A percentile compares a stretch with the other conserved stretches of the same genome.
phyloP scores from a whole-genome alignment of 2,113 vertebrate genomes.

The Megalops atlanticus region DNA sequence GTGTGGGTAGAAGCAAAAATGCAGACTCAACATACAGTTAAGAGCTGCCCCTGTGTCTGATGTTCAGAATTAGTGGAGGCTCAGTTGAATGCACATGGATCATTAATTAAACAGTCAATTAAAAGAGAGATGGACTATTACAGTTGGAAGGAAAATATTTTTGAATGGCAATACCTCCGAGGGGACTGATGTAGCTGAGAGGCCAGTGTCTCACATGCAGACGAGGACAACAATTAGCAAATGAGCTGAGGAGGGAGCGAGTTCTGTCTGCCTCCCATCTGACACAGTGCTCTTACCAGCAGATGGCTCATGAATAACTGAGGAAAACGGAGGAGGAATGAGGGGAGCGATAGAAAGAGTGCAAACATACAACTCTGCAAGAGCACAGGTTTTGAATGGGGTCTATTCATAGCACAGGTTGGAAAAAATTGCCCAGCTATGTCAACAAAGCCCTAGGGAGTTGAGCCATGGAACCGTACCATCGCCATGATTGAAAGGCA shows the following conservation, averaged over 20 bases:
- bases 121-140: background rate
- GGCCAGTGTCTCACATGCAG: slow-evolving; percentile 36
- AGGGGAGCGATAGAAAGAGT: slow-evolving; percentile 30
- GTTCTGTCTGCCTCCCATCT: slow-evolving; percentile 65
- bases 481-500: background rate
- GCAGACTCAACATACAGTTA: background rate
- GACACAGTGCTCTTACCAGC: slow-evolving; percentile 58
- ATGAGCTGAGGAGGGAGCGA: slow-evolving; percentile 50
- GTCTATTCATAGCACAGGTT: too few relatives aligned
- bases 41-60: background rate
- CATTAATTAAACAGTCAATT: slow-evolving; percentile 16
- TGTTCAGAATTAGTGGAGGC: background rate
- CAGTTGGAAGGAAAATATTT: background rate
- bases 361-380: background rate
- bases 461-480: background rate
- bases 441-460: too few relatives aligned
- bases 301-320: slow-evolving; percentile 78
- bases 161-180: background rate
- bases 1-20: background rate
- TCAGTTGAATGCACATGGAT: background rate
- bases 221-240: slow-evolving; percentile 57
- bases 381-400: background rate
- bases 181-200: slow-evolving; percentile 27
- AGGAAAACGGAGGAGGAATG: slow-evolving; percentile 53
- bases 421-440: too few relatives aligned